Evolutionary conservation across 2,888 invertebrate species (phyloP).

Genomic region (Drepana falcataria): DNA sequence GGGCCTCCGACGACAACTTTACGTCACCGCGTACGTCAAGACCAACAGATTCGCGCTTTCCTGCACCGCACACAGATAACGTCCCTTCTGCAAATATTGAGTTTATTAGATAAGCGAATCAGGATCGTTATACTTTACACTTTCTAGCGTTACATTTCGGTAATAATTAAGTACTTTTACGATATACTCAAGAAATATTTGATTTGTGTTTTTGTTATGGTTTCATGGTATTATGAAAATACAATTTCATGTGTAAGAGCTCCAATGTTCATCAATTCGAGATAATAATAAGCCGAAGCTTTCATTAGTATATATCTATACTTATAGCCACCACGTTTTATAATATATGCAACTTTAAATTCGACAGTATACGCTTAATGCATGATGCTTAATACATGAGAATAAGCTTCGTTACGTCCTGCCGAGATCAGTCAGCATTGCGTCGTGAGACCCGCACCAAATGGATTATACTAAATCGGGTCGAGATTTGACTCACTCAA

Average conservation of each 20-base stretch:
- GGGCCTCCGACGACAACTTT: constrained; percentile 27
- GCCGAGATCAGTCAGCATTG: too few species aligned
- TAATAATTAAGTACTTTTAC: constrained; percentile 45
- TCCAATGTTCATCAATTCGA: background rate
- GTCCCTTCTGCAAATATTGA: constrained; percentile 59
- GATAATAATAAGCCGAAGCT: too few species aligned
- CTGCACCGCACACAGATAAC: constrained; percentile 48
- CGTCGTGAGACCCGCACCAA: too few species aligned
- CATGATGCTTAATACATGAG: too few species aligned
- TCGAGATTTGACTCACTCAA: too few species aligned
- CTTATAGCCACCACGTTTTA: too few species aligned
- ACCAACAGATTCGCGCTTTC: constrained; percentile 55
- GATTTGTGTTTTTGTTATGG: constrained; percentile 16
- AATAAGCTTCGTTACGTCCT: too few species aligned
- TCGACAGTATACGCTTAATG: too few species aligned
- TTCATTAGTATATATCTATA: too few species aligned
- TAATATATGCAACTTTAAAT: too few species aligned
- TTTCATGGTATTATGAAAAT: background rate
- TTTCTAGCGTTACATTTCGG: constrained; percentile 55
- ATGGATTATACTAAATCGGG: too few species aligned
- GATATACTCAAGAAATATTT: constrained; percentile 37
- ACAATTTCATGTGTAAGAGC: background rate
- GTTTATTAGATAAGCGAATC: constrained; percentile 50
- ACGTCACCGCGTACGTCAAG: constrained; percentile 55
- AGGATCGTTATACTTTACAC: constrained; percentile 72